Evolutionary conservation across 2,888 invertebrate genomes (phyloP).

Genomic region (Holacanthella duospinosa): DNA sequence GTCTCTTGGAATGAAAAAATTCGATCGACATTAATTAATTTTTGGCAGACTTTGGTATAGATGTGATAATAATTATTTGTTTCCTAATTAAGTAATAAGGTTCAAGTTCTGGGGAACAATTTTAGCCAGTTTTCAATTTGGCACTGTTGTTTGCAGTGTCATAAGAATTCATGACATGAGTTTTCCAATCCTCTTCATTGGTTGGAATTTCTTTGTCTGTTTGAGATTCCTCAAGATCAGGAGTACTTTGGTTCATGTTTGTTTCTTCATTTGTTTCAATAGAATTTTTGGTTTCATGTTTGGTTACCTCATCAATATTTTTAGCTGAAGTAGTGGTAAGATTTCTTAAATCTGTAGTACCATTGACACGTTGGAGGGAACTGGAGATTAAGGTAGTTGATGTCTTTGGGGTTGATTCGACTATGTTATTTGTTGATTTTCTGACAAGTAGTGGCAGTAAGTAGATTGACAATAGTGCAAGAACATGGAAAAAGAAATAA

Average conservation of each 20-base stretch:
- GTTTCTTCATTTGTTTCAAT: background rate
- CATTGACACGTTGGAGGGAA: background rate
- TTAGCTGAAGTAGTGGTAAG: background rate
- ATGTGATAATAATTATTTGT: background rate
- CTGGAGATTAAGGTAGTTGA: too few species aligned
- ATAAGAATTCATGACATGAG: background rate
- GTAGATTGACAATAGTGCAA: slow-evolving; percentile 41
- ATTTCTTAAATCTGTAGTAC: background rate
- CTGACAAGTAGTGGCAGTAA: slow-evolving; percentile 39
- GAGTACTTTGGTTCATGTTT: background rate
- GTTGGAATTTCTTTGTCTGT: background rate
- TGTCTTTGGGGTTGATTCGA: background rate
- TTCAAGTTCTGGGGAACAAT: background rate
- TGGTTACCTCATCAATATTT: too few species aligned
- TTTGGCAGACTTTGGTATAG: too few species aligned
- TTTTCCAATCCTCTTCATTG: slow-evolving; percentile 6
- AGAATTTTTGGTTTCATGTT: too few species aligned
- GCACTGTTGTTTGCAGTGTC: slow-evolving; percentile 5
- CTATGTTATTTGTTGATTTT: slow-evolving; percentile 6
- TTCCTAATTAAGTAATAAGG: background rate
- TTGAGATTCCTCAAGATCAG: background rate
- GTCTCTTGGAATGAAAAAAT: background rate
- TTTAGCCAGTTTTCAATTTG: slow-evolving; percentile 19
- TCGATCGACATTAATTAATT: too few species aligned
- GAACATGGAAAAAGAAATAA: slow-evolving; percentile 44